Conservation (phyloP, 2,797 vertebrate genomes). For the Anabacerthia variegaticeps region DNA sequence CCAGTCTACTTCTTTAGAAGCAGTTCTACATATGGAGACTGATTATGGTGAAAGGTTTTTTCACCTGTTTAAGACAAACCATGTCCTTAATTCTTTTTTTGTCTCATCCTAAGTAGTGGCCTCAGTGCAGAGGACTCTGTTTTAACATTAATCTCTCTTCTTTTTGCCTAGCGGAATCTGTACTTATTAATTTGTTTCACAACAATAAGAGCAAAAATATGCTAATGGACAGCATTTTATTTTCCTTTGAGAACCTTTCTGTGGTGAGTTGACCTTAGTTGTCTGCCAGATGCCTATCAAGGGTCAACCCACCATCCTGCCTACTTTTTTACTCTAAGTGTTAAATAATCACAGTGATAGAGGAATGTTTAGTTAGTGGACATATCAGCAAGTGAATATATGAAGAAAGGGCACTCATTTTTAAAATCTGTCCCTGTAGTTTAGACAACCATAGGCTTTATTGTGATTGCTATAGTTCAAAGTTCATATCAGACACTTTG, state of each 20-base stretch:
- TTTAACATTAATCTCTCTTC: background rate
- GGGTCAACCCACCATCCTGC: background rate
- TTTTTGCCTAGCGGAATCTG: background rate
- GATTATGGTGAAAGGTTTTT: background rate
- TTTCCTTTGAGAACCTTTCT: background rate
- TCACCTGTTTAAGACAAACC: background rate
- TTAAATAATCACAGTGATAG: background rate
- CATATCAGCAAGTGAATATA: background rate
- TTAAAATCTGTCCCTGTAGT: background rate
- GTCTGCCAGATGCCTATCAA: background rate
- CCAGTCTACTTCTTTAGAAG: background rate
- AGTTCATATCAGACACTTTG: background rate
- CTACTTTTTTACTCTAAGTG: background rate
- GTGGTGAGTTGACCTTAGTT: background rate
- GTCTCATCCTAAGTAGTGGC: background rate
- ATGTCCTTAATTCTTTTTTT: background rate
- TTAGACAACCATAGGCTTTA: background rate
- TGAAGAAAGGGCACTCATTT: background rate
- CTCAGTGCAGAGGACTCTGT: background rate
- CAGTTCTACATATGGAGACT: background rate
- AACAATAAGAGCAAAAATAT: background rate
- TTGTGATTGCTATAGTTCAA: background rate
- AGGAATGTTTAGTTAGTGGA: background rate
- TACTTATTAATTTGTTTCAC: background rate
- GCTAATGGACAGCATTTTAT: background rate